Conservation (phyloP, 1,140 invertebrate genomes). For the Orussus abietinus region DNA sequence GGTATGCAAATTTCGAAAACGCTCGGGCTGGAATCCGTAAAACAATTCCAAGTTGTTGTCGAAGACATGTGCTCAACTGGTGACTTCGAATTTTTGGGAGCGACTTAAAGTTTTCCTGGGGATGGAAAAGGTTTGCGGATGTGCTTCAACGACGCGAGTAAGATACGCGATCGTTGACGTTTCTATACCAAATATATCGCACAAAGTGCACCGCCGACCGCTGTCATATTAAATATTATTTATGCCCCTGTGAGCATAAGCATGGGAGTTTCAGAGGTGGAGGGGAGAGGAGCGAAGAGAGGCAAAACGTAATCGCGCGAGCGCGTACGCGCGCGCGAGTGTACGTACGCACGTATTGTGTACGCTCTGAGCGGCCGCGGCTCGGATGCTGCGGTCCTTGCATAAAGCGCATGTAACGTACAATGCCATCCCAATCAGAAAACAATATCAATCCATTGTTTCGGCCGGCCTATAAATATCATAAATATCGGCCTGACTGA, state of each 20-base stretch:
- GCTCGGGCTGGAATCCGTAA: no score
- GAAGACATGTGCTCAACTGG: no score
- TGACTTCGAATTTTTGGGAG: no score
- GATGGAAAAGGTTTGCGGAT: no score
- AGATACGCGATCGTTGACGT: slow-evolving; percentile 49
- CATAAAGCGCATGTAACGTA: slow-evolving; percentile 11
- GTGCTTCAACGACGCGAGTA: no score
- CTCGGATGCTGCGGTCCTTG: background rate
- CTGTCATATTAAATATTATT: slow-evolving; percentile 56
- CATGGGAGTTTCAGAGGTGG: no score
- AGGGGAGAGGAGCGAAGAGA: no score
- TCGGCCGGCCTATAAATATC: slow-evolving; percentile 47
- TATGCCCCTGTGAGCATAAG: slow-evolving; percentile 37
- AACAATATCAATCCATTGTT: slow-evolving; percentile 57
- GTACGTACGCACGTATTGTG: background rate
- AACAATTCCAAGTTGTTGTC: no score
- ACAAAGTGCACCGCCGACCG: slow-evolving; percentile 35
- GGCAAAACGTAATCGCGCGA: slow-evolving; percentile 2
- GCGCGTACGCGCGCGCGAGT: slow-evolving; percentile 22
- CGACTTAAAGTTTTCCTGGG: no score
- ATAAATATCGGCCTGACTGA: slow-evolving; percentile 36
- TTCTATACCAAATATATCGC: slow-evolving; percentile 52
- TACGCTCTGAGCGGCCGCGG: background rate
- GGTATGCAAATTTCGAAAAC: no score
- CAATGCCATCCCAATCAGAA: slow-evolving; percentile 43